Evolutionary conservation across 2,888 invertebrate species (phyloP), one percentile per base, ranked within the genome.

Genomic region (Hedychridium roseum): DNA sequence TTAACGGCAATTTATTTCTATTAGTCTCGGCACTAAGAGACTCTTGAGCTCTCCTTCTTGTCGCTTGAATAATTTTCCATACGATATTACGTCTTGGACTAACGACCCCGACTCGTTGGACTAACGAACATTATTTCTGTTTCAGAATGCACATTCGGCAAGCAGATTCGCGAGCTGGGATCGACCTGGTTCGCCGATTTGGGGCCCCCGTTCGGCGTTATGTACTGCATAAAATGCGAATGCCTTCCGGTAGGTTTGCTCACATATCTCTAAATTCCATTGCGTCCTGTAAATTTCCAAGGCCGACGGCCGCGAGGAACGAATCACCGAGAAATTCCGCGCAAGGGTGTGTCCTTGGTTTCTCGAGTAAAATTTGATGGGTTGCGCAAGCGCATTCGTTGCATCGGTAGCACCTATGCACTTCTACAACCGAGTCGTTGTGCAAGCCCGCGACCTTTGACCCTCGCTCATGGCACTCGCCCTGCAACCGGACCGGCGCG

Each of bases 211-310:
- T 94, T 94, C 78, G 96, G 95, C 54, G 88, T 94, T 60, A 91
- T 95, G 88, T 91, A 92, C 82, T 97, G 96, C 86, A 92, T 96
- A 82, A 90, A 89, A 84, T 97, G 96, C 84, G 91, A 94, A 84
- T 96, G 96, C 83, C 86, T 92, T 73, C 87, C 91, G 86, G 96
- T 96, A 87, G 52, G 59, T 58, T 58, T 54, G 58, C 34, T 54
- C 36, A n/a, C 37, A 21, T n/a, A n/a, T n/a, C n/a, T n/a, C n/a
- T n/a, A n/a, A n/a, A n/a, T n/a, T n/a, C n/a, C n/a, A n/a, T n/a
- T n/a, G n/a, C n/a, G n/a, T n/a, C n/a, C n/a, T n/a, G n/a, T n/a
- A n/a, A n/a, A n/a, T n/a, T n/a, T n/a, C n/a, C n/a, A n/a, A n/a
- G n/a, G n/a, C n/a, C n/a, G n/a, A n/a, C n/a, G n/a, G n/a, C n/a